Evolutionary conservation across 2,797 vertebrate species (phyloP).

Genomic region (Peromyscus melanophrys): DNA sequence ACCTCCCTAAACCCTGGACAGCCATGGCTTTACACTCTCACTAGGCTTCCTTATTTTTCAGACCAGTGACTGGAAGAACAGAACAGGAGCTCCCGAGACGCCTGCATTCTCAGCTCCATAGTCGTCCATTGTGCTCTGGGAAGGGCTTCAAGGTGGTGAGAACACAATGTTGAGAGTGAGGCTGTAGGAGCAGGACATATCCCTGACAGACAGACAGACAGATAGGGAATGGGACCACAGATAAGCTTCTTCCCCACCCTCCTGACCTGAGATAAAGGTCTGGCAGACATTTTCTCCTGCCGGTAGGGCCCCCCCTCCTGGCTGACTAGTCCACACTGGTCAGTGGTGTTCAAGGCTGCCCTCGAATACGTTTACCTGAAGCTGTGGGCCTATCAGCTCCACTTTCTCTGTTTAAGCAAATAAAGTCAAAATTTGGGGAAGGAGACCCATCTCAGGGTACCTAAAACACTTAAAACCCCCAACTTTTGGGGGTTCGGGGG

Average conservation of each 20-base stretch:
- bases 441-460: not conserved
- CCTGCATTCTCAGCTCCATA: not conserved
- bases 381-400: not conserved
- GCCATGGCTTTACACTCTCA: not conserved
- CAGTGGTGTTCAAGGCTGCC: not conserved
- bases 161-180: not conserved
- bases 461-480: not conserved
- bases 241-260: not conserved
- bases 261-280: not conserved
- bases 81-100: not conserved
- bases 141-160: not conserved
- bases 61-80: not conserved
- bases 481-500: not conserved
- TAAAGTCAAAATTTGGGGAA: not conserved
- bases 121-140: not conserved
- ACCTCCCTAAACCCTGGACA: not conserved
- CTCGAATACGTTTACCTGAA: not conserved
- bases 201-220: not conserved
- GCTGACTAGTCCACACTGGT: not conserved
- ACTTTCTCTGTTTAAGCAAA: not conserved
- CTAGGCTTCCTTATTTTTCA: not conserved
- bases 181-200: not conserved
- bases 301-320: not conserved
- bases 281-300: not conserved
- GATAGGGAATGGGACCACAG: not conserved